Percentiles rank a stretch among this genome's conserved stretches.
phyloP scores from a whole-genome alignment of 2,888 invertebrate genomes.

The Eilema caniola region DNA sequence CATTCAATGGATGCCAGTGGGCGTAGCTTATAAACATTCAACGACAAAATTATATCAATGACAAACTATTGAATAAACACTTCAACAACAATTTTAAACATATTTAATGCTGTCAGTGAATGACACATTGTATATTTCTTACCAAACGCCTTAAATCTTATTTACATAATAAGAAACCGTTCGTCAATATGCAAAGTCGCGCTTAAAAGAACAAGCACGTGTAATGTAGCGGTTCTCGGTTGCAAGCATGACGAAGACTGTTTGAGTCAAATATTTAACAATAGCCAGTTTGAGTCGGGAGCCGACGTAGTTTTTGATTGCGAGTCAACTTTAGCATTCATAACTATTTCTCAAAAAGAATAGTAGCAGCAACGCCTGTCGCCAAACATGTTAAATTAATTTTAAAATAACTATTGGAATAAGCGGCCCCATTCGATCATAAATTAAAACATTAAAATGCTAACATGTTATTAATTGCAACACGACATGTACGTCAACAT shows the following conservation, averaged over 20 bases:
- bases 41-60: constrained; percentile 53
- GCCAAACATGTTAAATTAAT: constrained; percentile 56
- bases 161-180: constrained; percentile 25
- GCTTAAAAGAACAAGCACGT: constrained; percentile 20
- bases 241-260: constrained; percentile 37
- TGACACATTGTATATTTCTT: constrained; percentile 45
- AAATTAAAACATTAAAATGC: constrained; percentile 42
- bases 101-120: constrained; percentile 46
- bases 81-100: constrained; percentile 45
- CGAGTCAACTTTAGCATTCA: constrained; percentile 66
- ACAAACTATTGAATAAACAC: constrained; percentile 52
- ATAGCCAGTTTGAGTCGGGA: constrained; percentile 52
- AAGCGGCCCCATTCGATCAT: constrained; percentile 59
- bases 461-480: constrained; percentile 51
- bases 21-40: constrained; percentile 64
- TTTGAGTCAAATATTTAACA: constrained; percentile 63
- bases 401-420: constrained; percentile 67
- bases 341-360: constrained; percentile 56
- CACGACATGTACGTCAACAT: constrained; percentile 59
- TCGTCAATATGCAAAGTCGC: constrained; percentile 25
- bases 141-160: constrained; percentile 27
- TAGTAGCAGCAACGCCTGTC: constrained; percentile 63
- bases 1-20: constrained; percentile 59
- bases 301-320: constrained; percentile 54
- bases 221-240: constrained; percentile 30